Evolutionary conservation across 2,113 vertebrate species (phyloP).

Genomic region (Zingel zingel): DNA sequence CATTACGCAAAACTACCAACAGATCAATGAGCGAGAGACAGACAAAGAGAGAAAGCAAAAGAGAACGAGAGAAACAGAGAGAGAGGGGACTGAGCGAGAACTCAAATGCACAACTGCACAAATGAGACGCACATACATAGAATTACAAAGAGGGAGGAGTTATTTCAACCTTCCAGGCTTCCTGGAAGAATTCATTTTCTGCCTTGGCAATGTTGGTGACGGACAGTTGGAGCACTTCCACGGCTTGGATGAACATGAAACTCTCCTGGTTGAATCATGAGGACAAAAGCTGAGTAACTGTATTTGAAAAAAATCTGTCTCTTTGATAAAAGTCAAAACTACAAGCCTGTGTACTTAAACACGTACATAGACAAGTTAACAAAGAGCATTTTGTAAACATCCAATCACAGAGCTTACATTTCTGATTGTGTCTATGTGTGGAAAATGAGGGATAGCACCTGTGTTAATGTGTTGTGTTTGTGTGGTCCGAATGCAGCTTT

Average conservation of each 20-base stretch:
- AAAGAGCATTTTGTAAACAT: background rate
- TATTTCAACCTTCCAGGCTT: slow-evolving; percentile 38
- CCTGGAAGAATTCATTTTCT: slow-evolving; percentile 59
- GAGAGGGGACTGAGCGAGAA: slow-evolving; percentile 45
- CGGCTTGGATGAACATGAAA: background rate
- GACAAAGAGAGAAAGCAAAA: slow-evolving; percentile 21
- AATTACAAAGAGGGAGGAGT: slow-evolving; percentile 51
- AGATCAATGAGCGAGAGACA: slow-evolving; percentile 58
- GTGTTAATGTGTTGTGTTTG: background rate
- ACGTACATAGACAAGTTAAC: background rate
- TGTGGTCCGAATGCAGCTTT: slow-evolving; percentile 7
- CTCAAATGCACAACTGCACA: background rate
- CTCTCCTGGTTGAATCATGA: background rate
- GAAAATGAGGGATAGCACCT: background rate
- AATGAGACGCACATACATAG: slow-evolving; percentile 50
- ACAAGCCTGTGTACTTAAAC: background rate
- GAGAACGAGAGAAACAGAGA: background rate
- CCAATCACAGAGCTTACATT: background rate
- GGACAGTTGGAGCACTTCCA: slow-evolving; percentile 19
- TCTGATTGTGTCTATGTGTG: background rate
- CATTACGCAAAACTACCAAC: slow-evolving; percentile 41
- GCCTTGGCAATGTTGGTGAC: background rate
- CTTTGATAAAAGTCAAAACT: background rate
- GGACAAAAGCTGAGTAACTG: background rate
- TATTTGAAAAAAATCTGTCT: background rate